A percentile compares a stretch with the other conserved stretches of the same genome.
Conservation (phyloP, 2,797 vertebrate species). For the Crocodylus rhombifer region DNA sequence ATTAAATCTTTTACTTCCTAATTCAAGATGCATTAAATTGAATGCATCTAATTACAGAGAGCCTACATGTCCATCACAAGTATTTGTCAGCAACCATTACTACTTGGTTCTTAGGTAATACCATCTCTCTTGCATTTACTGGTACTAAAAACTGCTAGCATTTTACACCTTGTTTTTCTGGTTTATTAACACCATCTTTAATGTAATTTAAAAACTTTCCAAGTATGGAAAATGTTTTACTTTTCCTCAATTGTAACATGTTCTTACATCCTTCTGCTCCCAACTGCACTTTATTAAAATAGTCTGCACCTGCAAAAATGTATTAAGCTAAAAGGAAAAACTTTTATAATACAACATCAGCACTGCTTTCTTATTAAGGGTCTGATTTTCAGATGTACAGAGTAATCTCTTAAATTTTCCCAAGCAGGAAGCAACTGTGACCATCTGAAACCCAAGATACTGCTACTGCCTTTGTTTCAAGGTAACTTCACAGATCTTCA, state of each 20-base stretch:
- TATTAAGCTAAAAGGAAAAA: background rate
- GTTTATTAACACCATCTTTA: background rate
- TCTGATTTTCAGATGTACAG: background rate
- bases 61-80: background rate
- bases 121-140: too few species aligned
- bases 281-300: too few species aligned
- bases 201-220: background rate
- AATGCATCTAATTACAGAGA: background rate
- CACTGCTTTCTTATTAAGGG: background rate
- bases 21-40: background rate
- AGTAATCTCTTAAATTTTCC: fast-evolving
- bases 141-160: background rate
- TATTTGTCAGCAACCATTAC: background rate
- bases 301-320: background rate
- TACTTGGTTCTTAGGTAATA: background rate
- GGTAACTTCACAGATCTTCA: too few species aligned
- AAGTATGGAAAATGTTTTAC: background rate
- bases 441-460: too few species aligned
- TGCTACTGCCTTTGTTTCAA: too few species aligned
- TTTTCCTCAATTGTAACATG: background rate
- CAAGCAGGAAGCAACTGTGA: too few species aligned
- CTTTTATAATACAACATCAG: background rate
- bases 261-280: too few species aligned
- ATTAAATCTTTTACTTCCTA: background rate
- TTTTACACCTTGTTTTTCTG: background rate